A percentile compares a stretch with the other conserved stretches of the same genome.
Evolutionary conservation across 2,888 invertebrate genomes (phyloP).

Genomic region (Diaprepes abbreviatus): DNA sequence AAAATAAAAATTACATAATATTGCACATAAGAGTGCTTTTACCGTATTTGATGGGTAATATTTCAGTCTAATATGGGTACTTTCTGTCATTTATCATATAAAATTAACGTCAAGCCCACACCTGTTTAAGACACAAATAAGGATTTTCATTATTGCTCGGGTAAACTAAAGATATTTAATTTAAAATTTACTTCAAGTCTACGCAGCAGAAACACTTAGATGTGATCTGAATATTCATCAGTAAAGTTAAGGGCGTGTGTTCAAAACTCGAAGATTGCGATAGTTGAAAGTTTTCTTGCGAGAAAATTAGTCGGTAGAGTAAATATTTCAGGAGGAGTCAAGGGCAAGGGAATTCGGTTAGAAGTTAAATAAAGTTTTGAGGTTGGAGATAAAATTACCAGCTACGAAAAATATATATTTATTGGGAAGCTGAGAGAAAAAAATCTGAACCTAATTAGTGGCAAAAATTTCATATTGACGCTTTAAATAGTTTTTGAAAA

Average conservation of each 20-base stretch:
- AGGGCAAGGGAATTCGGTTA: constrained; percentile 31
- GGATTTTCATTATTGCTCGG: background rate
- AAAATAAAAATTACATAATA: no score
- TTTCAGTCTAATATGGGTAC: no score
- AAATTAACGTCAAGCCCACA: no score
- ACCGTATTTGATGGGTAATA: no score
- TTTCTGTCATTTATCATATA: background rate
- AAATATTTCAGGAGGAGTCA: constrained; percentile 21
- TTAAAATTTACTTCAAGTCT: constrained; percentile 28
- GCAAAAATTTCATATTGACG: no score
- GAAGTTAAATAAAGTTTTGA: constrained; percentile 18
- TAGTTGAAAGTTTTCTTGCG: constrained; percentile 29
- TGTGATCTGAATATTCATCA: constrained; percentile 34
- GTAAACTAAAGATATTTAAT: constrained; percentile 17
- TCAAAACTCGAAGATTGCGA: constrained; percentile 27
- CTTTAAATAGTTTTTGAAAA: no score
- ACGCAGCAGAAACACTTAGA: constrained; percentile 16
- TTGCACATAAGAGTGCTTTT: no score
- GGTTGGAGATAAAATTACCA: background rate
- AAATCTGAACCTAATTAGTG: no score
- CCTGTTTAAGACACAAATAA: background rate
- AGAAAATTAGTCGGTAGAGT: constrained; percentile 29
- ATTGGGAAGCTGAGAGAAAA: no score
- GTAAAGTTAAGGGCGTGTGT: constrained; percentile 18
- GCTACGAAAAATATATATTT: no score